A percentile compares a stretch with the other conserved stretches of the same genome.
Conservation (phyloP, 2,797 vertebrate genomes). For the Caiman crocodilus region DNA sequence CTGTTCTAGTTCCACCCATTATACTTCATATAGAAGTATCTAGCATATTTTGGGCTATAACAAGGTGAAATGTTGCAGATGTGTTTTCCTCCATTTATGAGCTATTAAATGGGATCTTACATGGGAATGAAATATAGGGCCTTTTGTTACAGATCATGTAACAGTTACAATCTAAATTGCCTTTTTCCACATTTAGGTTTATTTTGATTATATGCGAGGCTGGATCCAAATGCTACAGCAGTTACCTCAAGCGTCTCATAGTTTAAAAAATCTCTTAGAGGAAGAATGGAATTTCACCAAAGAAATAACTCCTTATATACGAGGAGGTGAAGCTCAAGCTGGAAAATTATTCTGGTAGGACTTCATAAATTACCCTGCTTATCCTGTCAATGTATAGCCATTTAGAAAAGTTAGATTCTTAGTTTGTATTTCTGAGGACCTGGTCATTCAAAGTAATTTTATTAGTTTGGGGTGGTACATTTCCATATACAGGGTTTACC, state of each 20-base stretch:
- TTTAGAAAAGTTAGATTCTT: background rate
- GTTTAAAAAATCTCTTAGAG: conserved; percentile 97
- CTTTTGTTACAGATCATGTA: background rate
- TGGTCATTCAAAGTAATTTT: background rate
- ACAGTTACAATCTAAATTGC: background rate
- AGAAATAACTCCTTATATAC: conserved; percentile 98
- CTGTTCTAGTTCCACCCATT: background rate
- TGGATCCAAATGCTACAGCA: conserved; percentile 99
- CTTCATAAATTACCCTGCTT: background rate
- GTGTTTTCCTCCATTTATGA: background rate
- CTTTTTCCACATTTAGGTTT: conserved; percentile 86
- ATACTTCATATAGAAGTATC: background rate
- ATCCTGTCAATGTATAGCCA: background rate
- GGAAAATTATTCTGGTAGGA: conserved; percentile 96
- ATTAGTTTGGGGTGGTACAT: background rate
- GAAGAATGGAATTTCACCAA: conserved; percentile 99
- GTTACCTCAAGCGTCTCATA: conserved; percentile 98
- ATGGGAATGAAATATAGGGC: background rate
- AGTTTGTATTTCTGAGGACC: background rate
- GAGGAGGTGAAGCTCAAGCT: conserved; percentile 97
- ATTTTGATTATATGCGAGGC: conserved; percentile 99
- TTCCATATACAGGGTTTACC: background rate
- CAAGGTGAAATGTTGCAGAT: background rate
- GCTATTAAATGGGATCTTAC: background rate
- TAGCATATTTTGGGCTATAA: background rate